These are phyloP conservation scores for Paramuricea clavata DNA, from an alignment of 92 coral and sea anemone genomes.

Conservation along the genomic window DNA sequence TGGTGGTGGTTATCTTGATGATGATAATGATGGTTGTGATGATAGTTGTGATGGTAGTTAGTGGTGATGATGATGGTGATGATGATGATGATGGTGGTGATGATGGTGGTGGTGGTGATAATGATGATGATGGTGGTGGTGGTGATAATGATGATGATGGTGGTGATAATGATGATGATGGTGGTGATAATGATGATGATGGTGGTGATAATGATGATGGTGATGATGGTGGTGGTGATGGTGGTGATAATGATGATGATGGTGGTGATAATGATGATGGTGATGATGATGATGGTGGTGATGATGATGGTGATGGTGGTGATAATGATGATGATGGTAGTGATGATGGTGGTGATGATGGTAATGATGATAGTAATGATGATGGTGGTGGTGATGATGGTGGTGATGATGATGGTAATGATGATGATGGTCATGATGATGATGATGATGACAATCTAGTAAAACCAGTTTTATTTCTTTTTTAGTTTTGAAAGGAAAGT, in stretches of 20 bases:
- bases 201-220: neutral
- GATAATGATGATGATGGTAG: neutral
- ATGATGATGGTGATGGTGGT: neutral
- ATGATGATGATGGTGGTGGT: no score
- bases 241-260: neutral
- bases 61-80: no score
- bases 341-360: neutral
- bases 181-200: neutral
- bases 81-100: neutral
- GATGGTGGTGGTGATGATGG: neutral
- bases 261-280: neutral
- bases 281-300: neutral
- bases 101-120: no score
- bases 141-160: no score
- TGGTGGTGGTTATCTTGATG: neutral
- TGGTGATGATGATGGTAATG: neutral
- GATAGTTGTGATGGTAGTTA: neutral
- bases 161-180: no score
- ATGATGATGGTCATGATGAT: neutral
- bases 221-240: neutral
- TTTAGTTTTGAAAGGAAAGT: slow-evolving; percentile 94
- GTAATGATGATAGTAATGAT: neutral
- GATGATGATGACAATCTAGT: neutral
- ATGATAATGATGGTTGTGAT: neutral
- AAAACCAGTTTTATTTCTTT: slow-evolving; percentile 37